phyloP scores from a whole-genome alignment of 1,140 invertebrate genomes.

The Pseudomyrmex sp. region DNA sequence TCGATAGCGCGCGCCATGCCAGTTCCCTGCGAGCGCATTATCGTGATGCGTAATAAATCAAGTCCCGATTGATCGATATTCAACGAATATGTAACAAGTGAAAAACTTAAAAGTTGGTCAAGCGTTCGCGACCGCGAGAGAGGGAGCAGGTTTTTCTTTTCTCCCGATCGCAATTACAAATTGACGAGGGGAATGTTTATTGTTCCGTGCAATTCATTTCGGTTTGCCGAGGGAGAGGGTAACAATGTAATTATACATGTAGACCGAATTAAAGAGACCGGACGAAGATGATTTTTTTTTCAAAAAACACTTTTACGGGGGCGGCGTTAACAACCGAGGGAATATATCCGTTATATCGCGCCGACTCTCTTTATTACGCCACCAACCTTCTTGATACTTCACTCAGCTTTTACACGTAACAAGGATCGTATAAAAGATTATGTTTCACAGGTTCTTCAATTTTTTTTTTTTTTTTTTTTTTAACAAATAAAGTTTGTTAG shows the following conservation, averaged over 20 bases:
- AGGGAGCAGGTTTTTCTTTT: constrained; percentile 30
- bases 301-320: constrained; percentile 33
- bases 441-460: background rate
- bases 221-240: background rate
- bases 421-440: constrained; percentile 6
- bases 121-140: no score
- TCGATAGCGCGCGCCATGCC: background rate
- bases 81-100: constrained; percentile 30
- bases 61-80: constrained; percentile 34
- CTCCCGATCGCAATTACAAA: constrained; percentile 64
- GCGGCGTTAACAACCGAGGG: constrained; percentile 10
- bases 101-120: constrained; percentile 25
- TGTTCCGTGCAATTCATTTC: constrained; percentile 9
- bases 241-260: background rate
- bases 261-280: constrained; percentile 48
- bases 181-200: constrained; percentile 12
- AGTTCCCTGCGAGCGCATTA: background rate
- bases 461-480: background rate
- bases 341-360: constrained; percentile 24
- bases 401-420: constrained; percentile 21
- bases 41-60: constrained; percentile 43
- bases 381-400: background rate
- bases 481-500: constrained; percentile 12
- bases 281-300: constrained; percentile 48
- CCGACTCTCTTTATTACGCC: background rate